phyloP scores from a whole-genome alignment of 92 coral and sea anemone species.

The Zoanthus sociatus region DNA sequence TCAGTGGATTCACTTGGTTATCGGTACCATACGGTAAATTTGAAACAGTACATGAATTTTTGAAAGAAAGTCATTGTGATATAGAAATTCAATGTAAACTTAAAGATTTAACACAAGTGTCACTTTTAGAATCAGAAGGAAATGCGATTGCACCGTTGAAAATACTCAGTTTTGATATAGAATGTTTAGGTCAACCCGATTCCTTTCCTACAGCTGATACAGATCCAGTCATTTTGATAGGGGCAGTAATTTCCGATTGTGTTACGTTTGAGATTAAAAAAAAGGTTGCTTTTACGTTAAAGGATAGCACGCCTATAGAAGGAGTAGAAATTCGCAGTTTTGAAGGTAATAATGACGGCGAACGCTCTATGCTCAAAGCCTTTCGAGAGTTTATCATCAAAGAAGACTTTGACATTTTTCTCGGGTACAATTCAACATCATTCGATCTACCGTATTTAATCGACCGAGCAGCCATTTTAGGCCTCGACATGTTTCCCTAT shows the following conservation, averaged over 20 bases:
- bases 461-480: neutral
- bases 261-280: no score
- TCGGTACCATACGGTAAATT: neutral
- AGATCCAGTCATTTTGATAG: neutral
- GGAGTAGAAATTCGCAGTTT: conserved; percentile 1
- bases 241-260: neutral
- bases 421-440: neutral
- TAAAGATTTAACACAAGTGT: neutral
- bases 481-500: neutral
- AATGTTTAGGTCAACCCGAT: neutral
- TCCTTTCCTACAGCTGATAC: neutral
- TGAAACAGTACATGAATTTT: neutral
- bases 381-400: neutral
- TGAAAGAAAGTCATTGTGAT: neutral
- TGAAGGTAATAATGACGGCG: neutral
- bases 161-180: neutral
- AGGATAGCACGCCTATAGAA: neutral
- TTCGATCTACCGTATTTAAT: neutral
- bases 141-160: neutral
- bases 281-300: neutral
- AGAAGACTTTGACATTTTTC: neutral
- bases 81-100: neutral
- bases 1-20: neutral
- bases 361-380: neutral
- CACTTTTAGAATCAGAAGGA: neutral